These are phyloP conservation scores for Ypsolopha sequella DNA, from an alignment of 2,888 invertebrate species.

Conservation along the genomic window DNA sequence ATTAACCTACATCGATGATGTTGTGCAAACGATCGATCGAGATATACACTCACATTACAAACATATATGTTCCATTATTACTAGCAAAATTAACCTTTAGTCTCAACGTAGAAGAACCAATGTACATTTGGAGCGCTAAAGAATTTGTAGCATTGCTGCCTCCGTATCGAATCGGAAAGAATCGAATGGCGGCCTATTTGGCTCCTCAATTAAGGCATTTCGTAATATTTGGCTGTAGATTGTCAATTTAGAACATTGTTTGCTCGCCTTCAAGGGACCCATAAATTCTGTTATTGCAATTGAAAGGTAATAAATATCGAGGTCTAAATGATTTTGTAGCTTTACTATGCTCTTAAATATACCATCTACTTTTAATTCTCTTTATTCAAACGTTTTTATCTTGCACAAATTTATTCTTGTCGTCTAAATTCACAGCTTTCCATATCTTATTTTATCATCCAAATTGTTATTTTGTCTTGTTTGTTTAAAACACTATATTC, in stretches of 20 bases:
- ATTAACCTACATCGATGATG: slow-evolving; percentile 42
- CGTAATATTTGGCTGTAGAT: slow-evolving; percentile 18
- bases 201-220: slow-evolving; percentile 36
- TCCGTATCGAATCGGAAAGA: slow-evolving; percentile 31
- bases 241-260: slow-evolving; percentile 2
- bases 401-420: no score
- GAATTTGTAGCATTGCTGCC: no score
- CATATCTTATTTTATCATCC: no score
- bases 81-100: no score
- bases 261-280: not conserved
- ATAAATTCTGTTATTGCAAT: not conserved
- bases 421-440: no score
- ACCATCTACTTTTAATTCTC: not conserved
- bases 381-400: no score
- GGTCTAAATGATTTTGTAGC: not conserved
- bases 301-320: not conserved
- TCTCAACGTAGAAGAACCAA: no score
- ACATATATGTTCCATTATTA: no score
- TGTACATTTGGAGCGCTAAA: no score
- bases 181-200: slow-evolving; percentile 40
- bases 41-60: not conserved
- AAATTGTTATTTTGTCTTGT: no score
- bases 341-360: not conserved
- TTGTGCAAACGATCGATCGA: slow-evolving; percentile 15
- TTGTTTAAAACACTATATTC: no score